Percentiles rank a stretch among this genome's conserved stretches.
Conservation (phyloP, 2,113 vertebrate genomes). For the Ceyx margarethae region DNA sequence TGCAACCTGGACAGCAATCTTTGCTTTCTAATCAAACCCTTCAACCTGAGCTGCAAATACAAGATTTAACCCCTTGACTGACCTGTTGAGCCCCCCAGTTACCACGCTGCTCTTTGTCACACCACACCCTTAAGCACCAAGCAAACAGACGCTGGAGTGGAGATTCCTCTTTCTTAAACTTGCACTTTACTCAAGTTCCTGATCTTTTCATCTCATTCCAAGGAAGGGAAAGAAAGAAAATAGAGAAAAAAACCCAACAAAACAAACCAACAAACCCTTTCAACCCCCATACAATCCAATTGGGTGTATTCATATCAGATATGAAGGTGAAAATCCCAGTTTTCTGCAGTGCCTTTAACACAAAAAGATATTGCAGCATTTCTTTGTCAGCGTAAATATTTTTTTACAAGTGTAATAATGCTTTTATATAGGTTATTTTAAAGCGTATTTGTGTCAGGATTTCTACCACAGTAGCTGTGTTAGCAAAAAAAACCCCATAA, state of each 20-base stretch:
- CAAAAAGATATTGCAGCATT: not conserved
- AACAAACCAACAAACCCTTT: not conserved
- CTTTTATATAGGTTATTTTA: not conserved
- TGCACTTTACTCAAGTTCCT: not conserved
- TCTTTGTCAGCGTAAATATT: not conserved
- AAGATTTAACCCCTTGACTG: not conserved
- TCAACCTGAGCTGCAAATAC: not conserved
- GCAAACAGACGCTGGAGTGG: not conserved
- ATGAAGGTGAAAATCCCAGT: not conserved
- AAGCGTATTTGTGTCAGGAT: not conserved
- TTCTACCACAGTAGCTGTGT: not conserved
- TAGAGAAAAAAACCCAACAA: not conserved
- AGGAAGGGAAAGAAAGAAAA: not conserved
- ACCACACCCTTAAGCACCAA: not conserved
- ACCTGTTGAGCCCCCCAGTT: not conserved
- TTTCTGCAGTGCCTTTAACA: not conserved
- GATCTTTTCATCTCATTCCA: constrained; percentile 45
- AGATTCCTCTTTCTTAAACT: not conserved
- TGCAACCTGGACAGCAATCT: not conserved
- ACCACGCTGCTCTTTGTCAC: not conserved
- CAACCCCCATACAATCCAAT: not conserved
- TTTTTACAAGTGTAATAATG: not conserved
- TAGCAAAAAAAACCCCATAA: not conserved
- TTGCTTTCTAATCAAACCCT: not conserved
- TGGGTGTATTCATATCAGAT: not conserved